Evolutionary conservation across 2,888 invertebrate genomes (phyloP).

Genomic region (Sphaerophoria taeniata): DNA sequence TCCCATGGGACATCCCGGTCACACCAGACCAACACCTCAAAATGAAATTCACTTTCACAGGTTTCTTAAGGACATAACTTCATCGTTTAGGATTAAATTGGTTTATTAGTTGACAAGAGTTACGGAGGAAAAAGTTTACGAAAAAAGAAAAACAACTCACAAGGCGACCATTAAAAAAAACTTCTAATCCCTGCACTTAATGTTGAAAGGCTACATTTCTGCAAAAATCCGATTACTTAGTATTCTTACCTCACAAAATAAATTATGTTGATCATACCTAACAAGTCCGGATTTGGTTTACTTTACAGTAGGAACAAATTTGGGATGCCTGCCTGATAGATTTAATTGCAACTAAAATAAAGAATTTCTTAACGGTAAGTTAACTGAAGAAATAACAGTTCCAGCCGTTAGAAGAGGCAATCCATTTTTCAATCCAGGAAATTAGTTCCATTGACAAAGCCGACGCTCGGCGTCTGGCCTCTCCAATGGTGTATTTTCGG

Average conservation of each 20-base stretch:
- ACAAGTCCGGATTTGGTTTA: neutral
- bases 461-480: no score
- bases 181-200: slow-evolving; percentile 66
- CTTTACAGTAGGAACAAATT: neutral
- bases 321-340: no score
- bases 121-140: slow-evolving; percentile 33
- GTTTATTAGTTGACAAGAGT: slow-evolving; percentile 60
- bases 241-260: slow-evolving; percentile 26
- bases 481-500: no score
- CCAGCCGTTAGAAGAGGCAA: no score
- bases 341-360: no score
- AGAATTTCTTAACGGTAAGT: no score
- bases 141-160: slow-evolving; percentile 8
- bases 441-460: no score
- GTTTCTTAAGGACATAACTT: slow-evolving; percentile 18
- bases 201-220: slow-evolving; percentile 50
- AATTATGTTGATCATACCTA: neutral
- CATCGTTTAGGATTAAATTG: slow-evolving; percentile 42
- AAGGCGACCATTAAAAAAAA: slow-evolving; percentile 33
- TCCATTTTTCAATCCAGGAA: no score
- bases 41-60: slow-evolving; percentile 26
- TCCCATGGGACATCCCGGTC: neutral
- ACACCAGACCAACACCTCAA: slow-evolving; percentile 33
- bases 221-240: slow-evolving; percentile 65
- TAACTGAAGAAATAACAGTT: no score